phyloP scores from a whole-genome alignment of 2,888 invertebrate genomes.

The Phyllotreta cruciferae region DNA sequence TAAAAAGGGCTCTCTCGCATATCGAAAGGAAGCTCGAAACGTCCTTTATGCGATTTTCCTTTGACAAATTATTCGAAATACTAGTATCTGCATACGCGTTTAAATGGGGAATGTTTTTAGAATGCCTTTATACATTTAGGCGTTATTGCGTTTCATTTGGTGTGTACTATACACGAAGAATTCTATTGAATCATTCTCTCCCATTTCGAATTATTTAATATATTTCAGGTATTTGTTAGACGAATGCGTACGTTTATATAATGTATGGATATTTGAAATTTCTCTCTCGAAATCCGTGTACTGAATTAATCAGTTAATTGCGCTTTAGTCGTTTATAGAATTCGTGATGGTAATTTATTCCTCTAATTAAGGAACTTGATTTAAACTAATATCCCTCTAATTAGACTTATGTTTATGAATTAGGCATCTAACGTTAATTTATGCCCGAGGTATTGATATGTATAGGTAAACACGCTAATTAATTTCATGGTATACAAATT shows the following conservation, averaged over 20 bases:
- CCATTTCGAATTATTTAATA: too few relatives aligned
- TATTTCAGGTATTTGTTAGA: too few relatives aligned
- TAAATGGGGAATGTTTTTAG: constrained; percentile 15
- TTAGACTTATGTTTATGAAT: too few relatives aligned
- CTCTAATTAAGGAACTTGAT: constrained; percentile 12
- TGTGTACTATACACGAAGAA: background rate
- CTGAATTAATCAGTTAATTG: constrained; percentile 15
- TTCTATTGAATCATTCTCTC: background rate
- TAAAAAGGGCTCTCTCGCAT: constrained; percentile 33
- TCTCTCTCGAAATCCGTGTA: too few relatives aligned
- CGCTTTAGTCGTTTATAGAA: constrained; percentile 13
- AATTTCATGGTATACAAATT: too few relatives aligned
- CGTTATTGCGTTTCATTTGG: background rate
- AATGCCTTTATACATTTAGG: constrained; percentile 2
- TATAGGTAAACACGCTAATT: too few relatives aligned
- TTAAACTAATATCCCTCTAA: background rate
- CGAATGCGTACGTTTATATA: too few relatives aligned
- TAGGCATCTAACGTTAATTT: too few relatives aligned
- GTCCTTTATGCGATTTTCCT: constrained; percentile 22
- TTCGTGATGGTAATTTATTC: constrained; percentile 14
- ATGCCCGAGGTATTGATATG: too few relatives aligned
- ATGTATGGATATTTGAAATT: too few relatives aligned
- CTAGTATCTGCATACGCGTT: background rate
- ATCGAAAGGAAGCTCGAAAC: constrained; percentile 36
- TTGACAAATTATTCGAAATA: constrained; percentile 20